Evolutionary conservation across 2,888 invertebrate species (phyloP).

Genomic region (Trachelus tabidus): DNA sequence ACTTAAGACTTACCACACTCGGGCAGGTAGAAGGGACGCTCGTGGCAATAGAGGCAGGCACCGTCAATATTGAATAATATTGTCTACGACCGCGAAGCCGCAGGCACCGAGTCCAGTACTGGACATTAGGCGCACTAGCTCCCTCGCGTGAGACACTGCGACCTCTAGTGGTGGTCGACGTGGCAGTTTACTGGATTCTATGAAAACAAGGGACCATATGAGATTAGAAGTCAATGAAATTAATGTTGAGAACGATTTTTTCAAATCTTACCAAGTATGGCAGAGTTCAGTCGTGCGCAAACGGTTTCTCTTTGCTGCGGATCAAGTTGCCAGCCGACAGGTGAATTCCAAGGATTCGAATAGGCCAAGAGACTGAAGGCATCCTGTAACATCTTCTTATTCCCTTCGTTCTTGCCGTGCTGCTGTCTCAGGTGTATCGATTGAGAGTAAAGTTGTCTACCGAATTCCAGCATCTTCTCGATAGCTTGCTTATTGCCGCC

Average conservation of each 20-base stretch:
- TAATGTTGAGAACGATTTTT: neutral
- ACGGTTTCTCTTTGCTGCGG: constrained; percentile 95
- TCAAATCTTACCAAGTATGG: constrained; percentile 85
- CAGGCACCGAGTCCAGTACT: constrained; percentile 90
- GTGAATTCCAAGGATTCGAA: constrained; percentile 97
- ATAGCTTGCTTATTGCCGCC: constrained; percentile 84
- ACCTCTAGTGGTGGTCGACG: constrained; percentile 93
- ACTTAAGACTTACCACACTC: constrained; percentile 55
- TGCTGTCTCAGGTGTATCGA: constrained; percentile 86
- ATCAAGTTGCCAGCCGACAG: constrained; percentile 95
- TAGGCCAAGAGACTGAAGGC: constrained; percentile 98
- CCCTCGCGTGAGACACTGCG: constrained; percentile 89
- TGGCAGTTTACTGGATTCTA: constrained; percentile 91
- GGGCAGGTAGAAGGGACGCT: constrained; percentile 60
- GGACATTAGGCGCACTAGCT: constrained; percentile 91
- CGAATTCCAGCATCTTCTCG: constrained; percentile 94
- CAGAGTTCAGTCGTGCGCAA: constrained; percentile 96
- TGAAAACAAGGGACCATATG: constrained; percentile 23
- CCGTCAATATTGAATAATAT: constrained; percentile 79
- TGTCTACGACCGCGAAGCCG: constrained; percentile 93
- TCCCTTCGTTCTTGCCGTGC: constrained; percentile 82
- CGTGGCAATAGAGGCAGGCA: constrained; percentile 61
- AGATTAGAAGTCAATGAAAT: neutral
- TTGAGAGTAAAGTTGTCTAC: constrained; percentile 92
- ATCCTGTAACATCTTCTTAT: constrained; percentile 94